Conservation (phyloP, 2,113 vertebrate genomes). For the Turdus rufiventris region DNA sequence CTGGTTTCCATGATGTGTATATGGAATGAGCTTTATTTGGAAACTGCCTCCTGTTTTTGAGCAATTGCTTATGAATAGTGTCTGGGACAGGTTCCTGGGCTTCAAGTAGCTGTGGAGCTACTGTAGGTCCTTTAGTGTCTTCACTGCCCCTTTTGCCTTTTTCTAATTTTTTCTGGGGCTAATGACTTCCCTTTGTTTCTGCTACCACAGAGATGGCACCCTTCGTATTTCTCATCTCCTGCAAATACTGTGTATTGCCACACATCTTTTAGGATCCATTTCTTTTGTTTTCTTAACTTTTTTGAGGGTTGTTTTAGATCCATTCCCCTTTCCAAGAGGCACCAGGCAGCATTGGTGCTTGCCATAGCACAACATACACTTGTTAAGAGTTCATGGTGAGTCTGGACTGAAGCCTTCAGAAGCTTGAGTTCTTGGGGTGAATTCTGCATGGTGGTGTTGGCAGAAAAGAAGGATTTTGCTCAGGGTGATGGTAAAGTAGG, state of each 20-base stretch:
- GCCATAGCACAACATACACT: fast-evolving
- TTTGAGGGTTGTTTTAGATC: not conserved
- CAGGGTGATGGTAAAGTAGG: not conserved
- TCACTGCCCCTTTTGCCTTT: not conserved
- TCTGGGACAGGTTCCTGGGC: not conserved
- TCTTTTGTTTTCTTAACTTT: not conserved
- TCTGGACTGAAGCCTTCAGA: not conserved
- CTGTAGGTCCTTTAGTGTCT: not conserved
- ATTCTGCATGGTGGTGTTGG: not conserved
- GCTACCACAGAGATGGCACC: not conserved
- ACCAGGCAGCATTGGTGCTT: not conserved
- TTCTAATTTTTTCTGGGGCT: not conserved
- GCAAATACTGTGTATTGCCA: not conserved
- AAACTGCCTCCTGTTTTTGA: not conserved
- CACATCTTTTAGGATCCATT: not conserved
- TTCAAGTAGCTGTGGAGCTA: not conserved
- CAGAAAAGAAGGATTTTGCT: not conserved
- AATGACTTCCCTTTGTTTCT: not conserved
- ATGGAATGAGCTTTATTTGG: not conserved
- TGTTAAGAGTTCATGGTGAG: not conserved
- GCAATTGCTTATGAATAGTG: not conserved
- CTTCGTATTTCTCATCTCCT: not conserved
- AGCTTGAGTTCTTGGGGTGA: not conserved
- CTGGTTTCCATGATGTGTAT: fast-evolving
- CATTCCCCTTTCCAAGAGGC: not conserved